A percentile compares a stretch with the other conserved stretches of the same genome.
These are phyloP conservation scores for Tipula vernalis DNA, from an alignment of 2,888 invertebrate species.

Conservation along the genomic window DNA sequence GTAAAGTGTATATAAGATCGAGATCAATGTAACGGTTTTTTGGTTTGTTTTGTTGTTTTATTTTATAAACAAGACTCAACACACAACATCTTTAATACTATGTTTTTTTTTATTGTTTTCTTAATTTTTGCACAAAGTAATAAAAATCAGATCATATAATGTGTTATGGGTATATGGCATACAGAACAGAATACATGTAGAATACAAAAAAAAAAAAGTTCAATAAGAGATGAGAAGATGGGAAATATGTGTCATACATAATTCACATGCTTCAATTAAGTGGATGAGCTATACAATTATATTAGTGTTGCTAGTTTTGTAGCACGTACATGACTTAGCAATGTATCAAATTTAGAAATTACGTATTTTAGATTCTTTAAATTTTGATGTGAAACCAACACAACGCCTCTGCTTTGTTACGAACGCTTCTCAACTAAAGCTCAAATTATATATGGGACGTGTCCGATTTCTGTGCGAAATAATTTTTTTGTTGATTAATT, in stretches of 20 bases:
- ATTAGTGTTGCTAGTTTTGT: neutral
- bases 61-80: neutral
- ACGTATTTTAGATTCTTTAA: too few species aligned
- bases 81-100: neutral
- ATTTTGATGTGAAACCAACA: too few species aligned
- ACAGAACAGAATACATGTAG: neutral
- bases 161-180: neutral
- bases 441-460: too few species aligned
- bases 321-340: too few species aligned
- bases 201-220: neutral
- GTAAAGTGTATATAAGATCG: neutral
- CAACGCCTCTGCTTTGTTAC: too few species aligned
- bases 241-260: neutral
- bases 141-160: neutral
- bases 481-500: too few species aligned
- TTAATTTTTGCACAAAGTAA: neutral
- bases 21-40: neutral
- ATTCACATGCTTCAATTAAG: neutral
- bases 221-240: neutral
- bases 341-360: too few species aligned
- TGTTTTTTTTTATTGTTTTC: neutral
- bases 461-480: too few species aligned
- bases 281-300: neutral
- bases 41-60: too few species aligned
- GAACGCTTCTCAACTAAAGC: too few species aligned